Percentiles rank a stretch among this genome's conserved stretches.
phyloP scores from a whole-genome alignment of 92 coral and sea anemone species.

The Anthopleura xanthogrammica region DNA sequence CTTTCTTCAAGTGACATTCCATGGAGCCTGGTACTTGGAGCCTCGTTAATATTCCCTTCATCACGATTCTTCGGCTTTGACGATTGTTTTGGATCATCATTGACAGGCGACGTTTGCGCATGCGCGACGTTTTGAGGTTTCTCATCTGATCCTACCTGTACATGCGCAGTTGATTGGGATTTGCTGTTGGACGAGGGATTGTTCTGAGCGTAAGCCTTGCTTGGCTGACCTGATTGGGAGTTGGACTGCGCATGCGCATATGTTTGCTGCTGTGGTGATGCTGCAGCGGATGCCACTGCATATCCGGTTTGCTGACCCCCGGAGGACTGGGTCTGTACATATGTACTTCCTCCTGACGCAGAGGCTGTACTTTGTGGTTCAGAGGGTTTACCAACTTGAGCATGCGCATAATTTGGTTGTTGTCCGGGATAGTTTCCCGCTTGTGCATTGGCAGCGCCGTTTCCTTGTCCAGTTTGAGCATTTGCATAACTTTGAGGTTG shows the following conservation, averaged over 20 bases:
- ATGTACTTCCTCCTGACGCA: constrained; percentile 28
- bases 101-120: constrained; percentile 17
- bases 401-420: constrained; percentile 18
- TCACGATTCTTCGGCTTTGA: background rate
- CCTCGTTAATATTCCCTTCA: background rate
- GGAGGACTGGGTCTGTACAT: constrained; percentile 32
- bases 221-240: constrained; percentile 25
- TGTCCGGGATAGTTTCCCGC: background rate
- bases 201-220: constrained; percentile 32
- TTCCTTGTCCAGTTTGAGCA: background rate
- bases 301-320: constrained; percentile 28
- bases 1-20: constrained; percentile 22
- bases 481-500: constrained; percentile 8
- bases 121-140: constrained; percentile 25
- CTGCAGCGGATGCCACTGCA: constrained; percentile 24
- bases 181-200: background rate
- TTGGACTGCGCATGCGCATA: constrained; percentile 33
- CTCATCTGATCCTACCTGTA: constrained; percentile 8
- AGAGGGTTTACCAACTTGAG: constrained; percentile 19
- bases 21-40: background rate
- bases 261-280: constrained; percentile 28
- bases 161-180: constrained; percentile 20
- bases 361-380: constrained; percentile 28
- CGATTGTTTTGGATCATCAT: constrained; percentile 6
- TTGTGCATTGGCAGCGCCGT: background rate